Evolutionary conservation across 2,888 invertebrate genomes (phyloP).

Genomic region (Psylliodes chrysocephalus): DNA sequence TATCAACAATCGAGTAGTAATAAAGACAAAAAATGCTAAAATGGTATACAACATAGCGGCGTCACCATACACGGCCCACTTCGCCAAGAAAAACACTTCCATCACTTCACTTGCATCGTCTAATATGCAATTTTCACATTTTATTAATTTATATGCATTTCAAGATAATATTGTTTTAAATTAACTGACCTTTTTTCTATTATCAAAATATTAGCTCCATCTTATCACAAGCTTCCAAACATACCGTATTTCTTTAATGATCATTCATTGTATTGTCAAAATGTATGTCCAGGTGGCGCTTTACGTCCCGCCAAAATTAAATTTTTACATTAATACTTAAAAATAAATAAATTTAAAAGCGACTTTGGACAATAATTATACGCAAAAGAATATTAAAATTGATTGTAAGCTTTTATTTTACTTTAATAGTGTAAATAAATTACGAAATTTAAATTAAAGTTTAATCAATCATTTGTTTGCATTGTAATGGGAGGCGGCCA

Average conservation of each 20-base stretch:
- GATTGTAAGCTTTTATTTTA: neutral
- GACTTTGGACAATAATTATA: neutral
- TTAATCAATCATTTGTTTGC: neutral
- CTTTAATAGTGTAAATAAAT: neutral
- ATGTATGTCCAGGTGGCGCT: conserved; percentile 47
- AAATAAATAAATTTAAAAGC: neutral
- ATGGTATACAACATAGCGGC: conserved; percentile 7
- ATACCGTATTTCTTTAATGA: conserved; percentile 51
- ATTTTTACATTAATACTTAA: neutral
- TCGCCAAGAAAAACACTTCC: neutral
- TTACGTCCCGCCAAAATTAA: conserved; percentile 38
- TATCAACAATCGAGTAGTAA: neutral
- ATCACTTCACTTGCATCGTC: neutral
- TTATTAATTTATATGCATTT: neutral
- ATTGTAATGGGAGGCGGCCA: conserved; percentile 12
- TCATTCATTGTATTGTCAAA: conserved; percentile 31
- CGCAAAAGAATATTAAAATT: neutral
- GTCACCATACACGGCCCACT: neutral
- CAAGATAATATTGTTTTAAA: conserved; percentile 51
- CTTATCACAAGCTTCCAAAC: conserved; percentile 61
- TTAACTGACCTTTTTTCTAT: conserved; percentile 63
- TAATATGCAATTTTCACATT: neutral
- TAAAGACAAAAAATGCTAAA: conserved; percentile 6
- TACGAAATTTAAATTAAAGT: neutral
- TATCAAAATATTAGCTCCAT: conserved; percentile 64